Evolutionary conservation across 2,113 vertebrate species (phyloP).

Genomic region (Speoplatyrhinus poulsoni): DNA sequence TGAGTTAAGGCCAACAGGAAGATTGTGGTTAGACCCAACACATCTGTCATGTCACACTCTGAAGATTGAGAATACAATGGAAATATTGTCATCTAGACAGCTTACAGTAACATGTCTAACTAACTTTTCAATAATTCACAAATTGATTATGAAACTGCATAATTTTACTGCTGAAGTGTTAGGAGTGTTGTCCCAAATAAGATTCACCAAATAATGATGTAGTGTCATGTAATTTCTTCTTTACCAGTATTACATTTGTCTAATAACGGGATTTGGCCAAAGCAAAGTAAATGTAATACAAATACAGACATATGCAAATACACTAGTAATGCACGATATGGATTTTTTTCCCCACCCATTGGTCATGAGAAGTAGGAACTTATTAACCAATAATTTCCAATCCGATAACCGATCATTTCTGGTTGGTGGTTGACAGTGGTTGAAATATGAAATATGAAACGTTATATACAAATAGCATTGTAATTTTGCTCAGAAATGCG

Average conservation of each 20-base stretch:
- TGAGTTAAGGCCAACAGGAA: conserved; percentile 53
- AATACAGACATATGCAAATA: background rate
- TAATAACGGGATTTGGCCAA: conserved; percentile 9
- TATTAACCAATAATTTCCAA: too few species aligned
- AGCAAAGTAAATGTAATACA: background rate
- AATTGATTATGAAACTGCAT: conserved; percentile 38
- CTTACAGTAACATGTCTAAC: too few species aligned
- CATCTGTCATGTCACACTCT: conserved; percentile 55
- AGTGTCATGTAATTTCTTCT: conserved; percentile 25
- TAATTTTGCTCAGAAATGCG: too few species aligned
- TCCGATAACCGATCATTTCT: too few species aligned
- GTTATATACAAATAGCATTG: too few species aligned
- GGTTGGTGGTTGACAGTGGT: background rate
- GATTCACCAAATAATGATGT: conserved; percentile 44
- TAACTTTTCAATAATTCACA: background rate
- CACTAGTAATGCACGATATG: background rate
- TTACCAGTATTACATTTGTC: conserved; percentile 34
- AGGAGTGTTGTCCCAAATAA: conserved; percentile 40
- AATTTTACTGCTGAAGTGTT: conserved; percentile 41
- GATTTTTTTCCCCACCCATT: too few species aligned
- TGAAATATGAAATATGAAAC: too few species aligned
- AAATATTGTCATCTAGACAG: conserved; percentile 10
- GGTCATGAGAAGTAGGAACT: too few species aligned
- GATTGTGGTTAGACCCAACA: conserved; percentile 64
- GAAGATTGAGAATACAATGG: conserved; percentile 34